Evolutionary conservation across 2,888 invertebrate species (phyloP).

Genomic region (Drosophila colorata): DNA sequence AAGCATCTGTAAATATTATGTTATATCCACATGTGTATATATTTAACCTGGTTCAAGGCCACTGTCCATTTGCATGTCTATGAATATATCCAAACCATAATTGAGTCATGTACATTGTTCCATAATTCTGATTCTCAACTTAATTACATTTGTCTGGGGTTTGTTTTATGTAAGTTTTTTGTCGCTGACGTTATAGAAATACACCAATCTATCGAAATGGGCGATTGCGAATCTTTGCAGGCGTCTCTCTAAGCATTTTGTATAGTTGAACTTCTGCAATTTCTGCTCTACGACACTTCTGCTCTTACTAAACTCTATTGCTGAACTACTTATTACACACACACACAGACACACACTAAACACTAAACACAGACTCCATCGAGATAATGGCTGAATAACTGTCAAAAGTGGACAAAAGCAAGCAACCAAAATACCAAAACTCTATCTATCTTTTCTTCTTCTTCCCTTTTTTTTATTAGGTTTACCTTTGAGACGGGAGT

Average conservation of each 20-base stretch:
- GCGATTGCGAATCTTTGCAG: constrained; percentile 54
- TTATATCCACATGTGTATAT: constrained; percentile 2
- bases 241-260: constrained; percentile 59
- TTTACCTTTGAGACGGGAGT: constrained; percentile 86
- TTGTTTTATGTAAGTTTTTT: constrained; percentile 31
- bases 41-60: constrained; percentile 14
- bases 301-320: constrained; percentile 52
- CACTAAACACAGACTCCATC: constrained; percentile 16
- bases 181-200: constrained; percentile 64
- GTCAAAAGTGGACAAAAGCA: constrained; percentile 52
- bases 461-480: constrained; percentile 84
- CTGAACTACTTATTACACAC: constrained; percentile 28
- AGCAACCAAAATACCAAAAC: constrained; percentile 59
- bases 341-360: constrained; percentile 15
- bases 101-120: constrained; percentile 45
- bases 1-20: neutral
- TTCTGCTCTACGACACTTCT: constrained; percentile 20
- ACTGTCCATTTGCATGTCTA: constrained; percentile 45
- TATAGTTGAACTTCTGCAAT: constrained; percentile 39
- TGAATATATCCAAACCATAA: constrained; percentile 3
- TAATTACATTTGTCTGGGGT: constrained; percentile 32
- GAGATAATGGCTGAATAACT: constrained; percentile 19
- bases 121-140: constrained; percentile 35
- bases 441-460: constrained; percentile 83
- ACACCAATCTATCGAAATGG: constrained; percentile 80